Evolutionary conservation across 2,113 vertebrate genomes (phyloP), one percentile per base, ranked within the genome.

Genomic region (Forbesichthys agassizii): DNA sequence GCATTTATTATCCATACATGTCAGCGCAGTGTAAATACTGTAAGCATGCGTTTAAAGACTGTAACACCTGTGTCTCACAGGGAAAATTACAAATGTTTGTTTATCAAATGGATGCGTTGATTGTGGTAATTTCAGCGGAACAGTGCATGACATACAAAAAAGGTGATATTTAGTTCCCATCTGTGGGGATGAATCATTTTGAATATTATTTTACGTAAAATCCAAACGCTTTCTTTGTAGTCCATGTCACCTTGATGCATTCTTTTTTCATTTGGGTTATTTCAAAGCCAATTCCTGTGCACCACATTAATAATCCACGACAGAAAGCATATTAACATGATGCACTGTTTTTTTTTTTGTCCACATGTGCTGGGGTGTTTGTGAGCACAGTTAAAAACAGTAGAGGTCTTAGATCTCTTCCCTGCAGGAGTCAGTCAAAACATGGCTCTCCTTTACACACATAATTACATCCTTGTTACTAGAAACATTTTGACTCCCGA

Each of bases 301-400:
- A 55, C 33, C 47, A 66, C 74, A 77, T 87, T 61, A 83, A 78
- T 80, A 83, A 77, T 68, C 75, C 52, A 78, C 47, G 74, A 71
- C 57, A 69, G 51, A 60, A 18, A 78, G 58, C 42, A 61, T 36
- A 65, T 68, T 60, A 64, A 66, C 3, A 16, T 33, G 14, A 54
- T 67, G 48, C 62, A 5, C 14, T 8, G 4, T 56, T 20, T 57
- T 11, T 58, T 57, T 68, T 81, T 33, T 13, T 5, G 46, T 82
- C 55, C 64, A 61, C 46, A 67, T 11, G 10, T n/a, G 33, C 59
- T 54, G 27, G 27, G 33, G 51, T 62, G 58, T 33, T 54, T 62
- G 48, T 67, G 36, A 73, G 49, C 61, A 13, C 63, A 46, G 33
- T 69, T 65, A 27, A 20, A 74, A 60, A 77, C 73, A 66, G 68